These are phyloP conservation scores for Propsilocerus akamusi DNA, from an alignment of 1,140 invertebrate genomes.

Conservation along the genomic window DNA sequence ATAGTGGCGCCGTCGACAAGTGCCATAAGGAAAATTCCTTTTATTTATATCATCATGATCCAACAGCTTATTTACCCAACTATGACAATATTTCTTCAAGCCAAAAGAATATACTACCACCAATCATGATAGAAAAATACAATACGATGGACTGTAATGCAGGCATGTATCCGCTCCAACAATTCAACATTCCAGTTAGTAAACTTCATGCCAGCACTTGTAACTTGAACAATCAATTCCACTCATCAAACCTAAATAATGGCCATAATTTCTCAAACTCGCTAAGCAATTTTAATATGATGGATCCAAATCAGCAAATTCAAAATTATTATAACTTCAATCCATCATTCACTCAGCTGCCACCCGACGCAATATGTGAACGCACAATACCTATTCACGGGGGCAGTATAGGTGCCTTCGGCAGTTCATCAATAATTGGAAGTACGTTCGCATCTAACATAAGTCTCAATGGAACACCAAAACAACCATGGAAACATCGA, in stretches of 20 bases:
- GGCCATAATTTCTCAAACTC: slow-evolving; percentile 22
- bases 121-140: no score
- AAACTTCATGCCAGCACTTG: slow-evolving; percentile 6
- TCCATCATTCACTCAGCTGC: neutral
- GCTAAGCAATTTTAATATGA: slow-evolving; percentile 14
- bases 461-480: neutral
- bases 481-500: slow-evolving; percentile 19
- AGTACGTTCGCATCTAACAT: neutral
- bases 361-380: no score
- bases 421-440: neutral
- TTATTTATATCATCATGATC: slow-evolving; percentile 7
- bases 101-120: slow-evolving; percentile 7
- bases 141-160: slow-evolving; percentile 20
- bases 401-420: neutral
- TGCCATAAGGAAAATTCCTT: slow-evolving; percentile 1
- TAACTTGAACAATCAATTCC: slow-evolving; percentile 4
- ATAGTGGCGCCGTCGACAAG: neutral
- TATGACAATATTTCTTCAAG: slow-evolving; percentile 7
- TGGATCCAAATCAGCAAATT: neutral
- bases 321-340: slow-evolving; percentile 3
- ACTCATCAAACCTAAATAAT: slow-evolving; percentile 2
- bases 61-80: slow-evolving; percentile 7
- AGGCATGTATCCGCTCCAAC: slow-evolving; percentile 14
- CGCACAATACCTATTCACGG: no score
- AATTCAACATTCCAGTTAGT: slow-evolving; percentile 9